Base-by-base conservation (phyloP, 1,140 invertebrate genomes). In the Lordiphosa stackelbergi region DNA sequence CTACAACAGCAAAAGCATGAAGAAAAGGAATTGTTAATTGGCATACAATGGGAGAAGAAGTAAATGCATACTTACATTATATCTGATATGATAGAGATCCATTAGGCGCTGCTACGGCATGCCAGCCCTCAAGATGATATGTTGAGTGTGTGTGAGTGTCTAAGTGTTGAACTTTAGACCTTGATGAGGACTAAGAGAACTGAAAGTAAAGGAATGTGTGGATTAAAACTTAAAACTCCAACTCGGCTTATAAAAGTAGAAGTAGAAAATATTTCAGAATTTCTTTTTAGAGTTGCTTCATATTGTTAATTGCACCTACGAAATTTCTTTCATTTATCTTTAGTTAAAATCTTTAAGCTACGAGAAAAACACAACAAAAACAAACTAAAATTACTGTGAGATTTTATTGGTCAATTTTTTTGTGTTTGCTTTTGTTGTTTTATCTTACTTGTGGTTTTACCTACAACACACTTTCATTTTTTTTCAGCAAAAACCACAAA, bases 31-130 rank as follows among this genome's bases (percentile, higher is more conserved):
- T 37, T 42, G 36, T 66, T 52, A 59, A 79, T 79, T 49, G 4
- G 13, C 22, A n/a, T 16, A 60, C 24, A 68, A 60, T 53, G 31
- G 61, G 36, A 34, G 8, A 59, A 22, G 22, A 49, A 36, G 36
- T 9, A 22, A 53, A 40, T 10, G 35, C 35, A 13, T 19, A 74
- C 83, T 79, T 36, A 85, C 83, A 83, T 85, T 83, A 73, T 85
- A 75, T 75, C 81, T 85, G 59, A 85, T 85, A 78, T 83, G 83
- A 83, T 85, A 85, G 70, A 73, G 70, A 81, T 85, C 83, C 83
- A 85, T 85, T 81, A 75, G 74, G 60, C 60, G 55, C 55, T 59
- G 47, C 64, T 35, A 65, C 54, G 57, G 68, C 73, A 77, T 73
- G 56, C 66, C 69, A 72, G 60, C 35, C 16, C 11, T 24, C 40